Evolutionary conservation across 2,888 invertebrate species (phyloP), one percentile per base, ranked within the genome.

Genomic region (Parasteatoda lunata): DNA sequence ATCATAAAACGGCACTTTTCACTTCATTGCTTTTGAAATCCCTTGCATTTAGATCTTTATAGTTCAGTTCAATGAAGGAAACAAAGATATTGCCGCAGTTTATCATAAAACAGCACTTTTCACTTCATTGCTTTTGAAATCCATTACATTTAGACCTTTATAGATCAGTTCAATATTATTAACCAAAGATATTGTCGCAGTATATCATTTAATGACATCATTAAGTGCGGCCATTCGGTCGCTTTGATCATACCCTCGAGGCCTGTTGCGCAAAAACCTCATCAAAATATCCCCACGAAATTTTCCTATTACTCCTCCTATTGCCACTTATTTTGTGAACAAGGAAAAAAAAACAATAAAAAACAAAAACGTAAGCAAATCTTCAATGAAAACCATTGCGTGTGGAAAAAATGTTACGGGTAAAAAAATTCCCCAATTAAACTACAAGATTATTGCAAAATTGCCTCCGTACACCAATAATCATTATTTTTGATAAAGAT

Each of bases 401-500:
- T 73, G 73, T 11, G 9, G 59, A 59, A 59, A 59, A 13, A 59
- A 59, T 59, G 59, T 59, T 13, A 59, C 8, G 13, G 7, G 13
- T 13, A 59, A 51, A 30, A 80, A 80, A 72, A 80, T 45, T 7
- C 52, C 72, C 72, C 66, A 80, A 80, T 80, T 80, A 80, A 51
- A 72, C 15, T n/a, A 8, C 49, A 15, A 11, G 49, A 64, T 70
- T 71, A 49, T 59, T 11, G 7, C 30, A 51, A 45, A 54, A 69
- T 77, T 59, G 30, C 30, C 13, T 59, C 59, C 59, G 9, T 59
- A 13, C 13, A 9, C 13, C 11, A 13, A 13, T 7, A 59, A 59
- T 59, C 59, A 59, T 59, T 59, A 59, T 59, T 59, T 59, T 59
- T 59, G 11, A 13, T 13, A 13, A 59, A 59, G 9, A 13, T 13